phyloP scores from a whole-genome alignment of 1,140 invertebrate genomes.

The Asobara japonica region DNA sequence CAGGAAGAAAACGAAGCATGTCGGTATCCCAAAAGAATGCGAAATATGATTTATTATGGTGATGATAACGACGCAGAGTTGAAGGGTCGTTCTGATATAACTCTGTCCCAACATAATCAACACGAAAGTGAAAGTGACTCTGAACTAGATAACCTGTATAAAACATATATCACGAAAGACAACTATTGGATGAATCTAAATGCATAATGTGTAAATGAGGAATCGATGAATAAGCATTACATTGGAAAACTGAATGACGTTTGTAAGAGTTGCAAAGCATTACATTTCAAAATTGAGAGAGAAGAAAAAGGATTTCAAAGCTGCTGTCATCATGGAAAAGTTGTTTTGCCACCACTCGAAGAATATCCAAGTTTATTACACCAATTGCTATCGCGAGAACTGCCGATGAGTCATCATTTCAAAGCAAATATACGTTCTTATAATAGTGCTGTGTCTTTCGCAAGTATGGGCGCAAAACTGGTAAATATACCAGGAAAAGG shows the following conservation, averaged over 20 bases:
- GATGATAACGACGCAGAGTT: no score
- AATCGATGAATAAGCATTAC: neutral
- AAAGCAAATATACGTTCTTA: constrained; percentile 11
- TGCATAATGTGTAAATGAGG: neutral
- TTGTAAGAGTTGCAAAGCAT: constrained; percentile 6
- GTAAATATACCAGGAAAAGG: neutral
- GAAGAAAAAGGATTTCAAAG: no score
- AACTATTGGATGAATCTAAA: neutral
- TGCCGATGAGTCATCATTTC: constrained; percentile 19
- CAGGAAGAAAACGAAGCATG: no score
- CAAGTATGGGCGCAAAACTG: neutral
- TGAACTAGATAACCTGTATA: no score
- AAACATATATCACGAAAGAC: neutral
- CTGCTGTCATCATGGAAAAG: no score
- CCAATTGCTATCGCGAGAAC: constrained; percentile 23
- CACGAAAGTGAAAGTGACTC: no score
- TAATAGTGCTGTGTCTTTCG: constrained; percentile 29
- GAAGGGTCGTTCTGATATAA: no score
- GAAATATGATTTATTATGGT: no score
- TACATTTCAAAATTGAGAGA: constrained; percentile 7
- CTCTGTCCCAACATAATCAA: no score
- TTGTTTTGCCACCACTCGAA: no score
- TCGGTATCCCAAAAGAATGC: no score
- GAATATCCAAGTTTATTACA: no score
- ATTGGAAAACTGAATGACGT: neutral